These are phyloP conservation scores for Emberiza fucata DNA, from an alignment of 2,113 vertebrate species.

Conservation along the genomic window DNA sequence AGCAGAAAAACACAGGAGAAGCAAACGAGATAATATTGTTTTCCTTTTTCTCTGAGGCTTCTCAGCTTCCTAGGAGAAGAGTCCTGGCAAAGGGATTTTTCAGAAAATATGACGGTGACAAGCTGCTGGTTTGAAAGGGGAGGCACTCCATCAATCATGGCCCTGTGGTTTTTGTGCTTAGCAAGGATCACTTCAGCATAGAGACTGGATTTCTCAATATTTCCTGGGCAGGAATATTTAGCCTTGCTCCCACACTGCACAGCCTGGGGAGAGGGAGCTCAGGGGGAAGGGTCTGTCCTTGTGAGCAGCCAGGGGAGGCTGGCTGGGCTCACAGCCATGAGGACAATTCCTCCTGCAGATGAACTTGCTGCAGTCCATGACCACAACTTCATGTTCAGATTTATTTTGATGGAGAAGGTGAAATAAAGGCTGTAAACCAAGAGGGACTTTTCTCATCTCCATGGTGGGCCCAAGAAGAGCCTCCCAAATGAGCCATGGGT, in stretches of 20 bases:
- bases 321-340: rapidly evolving
- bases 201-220: conserved; percentile 25
- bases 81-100: too few relatives aligned
- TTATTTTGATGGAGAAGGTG: neutral
- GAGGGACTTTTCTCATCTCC: neutral
- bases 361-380: neutral
- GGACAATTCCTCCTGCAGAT: neutral
- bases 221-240: neutral
- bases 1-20: too few relatives aligned
- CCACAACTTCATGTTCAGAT: rapidly evolving
- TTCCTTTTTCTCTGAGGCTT: too few relatives aligned
- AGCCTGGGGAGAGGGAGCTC: neutral
- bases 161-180: neutral
- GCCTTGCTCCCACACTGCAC: neutral
- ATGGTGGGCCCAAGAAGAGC: neutral
- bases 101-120: too few relatives aligned
- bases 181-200: neutral
- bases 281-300: neutral
- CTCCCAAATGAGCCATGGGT: neutral
- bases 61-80: too few relatives aligned
- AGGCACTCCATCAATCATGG: conserved; percentile 29
- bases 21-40: too few relatives aligned
- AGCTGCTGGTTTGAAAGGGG: neutral
- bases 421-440: neutral
- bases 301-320: neutral